Evolutionary conservation across 2,113 vertebrate genomes (phyloP).

Genomic region (Melanostigma gelatinosum): DNA sequence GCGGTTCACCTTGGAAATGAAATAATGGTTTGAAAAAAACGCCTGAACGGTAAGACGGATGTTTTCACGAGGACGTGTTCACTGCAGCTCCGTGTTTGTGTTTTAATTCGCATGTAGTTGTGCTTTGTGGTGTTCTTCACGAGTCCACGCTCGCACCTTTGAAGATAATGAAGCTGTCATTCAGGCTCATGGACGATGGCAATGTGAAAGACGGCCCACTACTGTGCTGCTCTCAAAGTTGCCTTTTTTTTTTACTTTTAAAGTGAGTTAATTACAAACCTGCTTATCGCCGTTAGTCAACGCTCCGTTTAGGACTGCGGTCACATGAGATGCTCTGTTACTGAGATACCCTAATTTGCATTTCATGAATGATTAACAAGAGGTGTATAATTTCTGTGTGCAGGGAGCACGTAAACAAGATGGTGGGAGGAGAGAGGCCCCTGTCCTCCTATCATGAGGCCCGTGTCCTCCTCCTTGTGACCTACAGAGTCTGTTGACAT

Average conservation of each 20-base stretch:
- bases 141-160: not conserved
- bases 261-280: conserved; percentile 15
- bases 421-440: conserved; percentile 49
- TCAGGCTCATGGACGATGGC: not conserved
- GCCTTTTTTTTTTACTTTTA: conserved; percentile 19
- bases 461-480: conserved; percentile 44
- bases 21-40: conserved; percentile 9
- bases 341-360: conserved; percentile 37
- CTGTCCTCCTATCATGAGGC: conserved; percentile 37
- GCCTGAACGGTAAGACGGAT: conserved; percentile 60
- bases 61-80: not conserved
- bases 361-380: conserved; percentile 67
- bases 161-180: conserved; percentile 19
- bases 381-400: conserved; percentile 57
- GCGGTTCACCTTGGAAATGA: conserved; percentile 70
- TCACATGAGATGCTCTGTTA: conserved; percentile 20
- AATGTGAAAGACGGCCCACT: not conserved
- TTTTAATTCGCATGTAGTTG: not conserved
- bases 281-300: not conserved
- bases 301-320: conserved; percentile 6
- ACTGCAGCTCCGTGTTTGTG: not conserved
- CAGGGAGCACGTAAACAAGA: conserved; percentile 54
- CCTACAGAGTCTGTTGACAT: conserved; percentile 60
- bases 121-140: not conserved
- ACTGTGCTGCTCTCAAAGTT: conserved; percentile 37